Evolutionary conservation across 2,797 vertebrate genomes (phyloP).

Genomic region (Amblyopsis hoosieri): DNA sequence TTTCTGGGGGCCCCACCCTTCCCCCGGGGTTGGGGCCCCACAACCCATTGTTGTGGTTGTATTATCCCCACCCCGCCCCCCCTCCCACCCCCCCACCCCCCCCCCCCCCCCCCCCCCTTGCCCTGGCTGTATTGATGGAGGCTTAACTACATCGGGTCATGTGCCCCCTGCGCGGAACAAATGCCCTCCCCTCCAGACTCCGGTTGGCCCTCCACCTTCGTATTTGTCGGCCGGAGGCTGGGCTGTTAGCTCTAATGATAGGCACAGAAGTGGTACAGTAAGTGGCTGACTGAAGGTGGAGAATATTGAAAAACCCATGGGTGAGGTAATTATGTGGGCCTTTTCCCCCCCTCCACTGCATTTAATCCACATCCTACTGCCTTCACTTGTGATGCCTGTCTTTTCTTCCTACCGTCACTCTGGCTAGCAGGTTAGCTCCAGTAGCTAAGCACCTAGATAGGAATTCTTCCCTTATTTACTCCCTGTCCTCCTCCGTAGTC

Average conservation of each 20-base stretch:
- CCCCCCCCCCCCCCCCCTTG: constrained; percentile 35
- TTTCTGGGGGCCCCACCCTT: too few relatives aligned
- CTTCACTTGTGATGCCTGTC: constrained; percentile 1
- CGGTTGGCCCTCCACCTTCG: constrained; percentile 19
- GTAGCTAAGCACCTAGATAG: background rate
- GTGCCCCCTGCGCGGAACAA: constrained; percentile 30
- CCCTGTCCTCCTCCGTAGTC: constrained; percentile 46
- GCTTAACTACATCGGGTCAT: constrained; percentile 49
- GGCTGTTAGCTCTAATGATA: constrained; percentile 53
- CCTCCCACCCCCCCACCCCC: constrained; percentile 18
- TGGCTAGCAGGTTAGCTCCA: background rate
- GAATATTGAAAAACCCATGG: constrained; percentile 23
- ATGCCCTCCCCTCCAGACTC: constrained; percentile 30
- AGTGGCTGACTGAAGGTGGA: background rate
- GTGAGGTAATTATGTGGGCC: constrained; percentile 16
- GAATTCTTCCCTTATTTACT: background rate
- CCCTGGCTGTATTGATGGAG: constrained; percentile 43
- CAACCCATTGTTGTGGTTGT: too few relatives aligned
- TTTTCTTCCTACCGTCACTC: constrained; percentile 21
- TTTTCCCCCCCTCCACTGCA: constrained; percentile 15
- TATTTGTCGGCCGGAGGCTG: constrained; percentile 25
- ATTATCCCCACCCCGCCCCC: too few relatives aligned
- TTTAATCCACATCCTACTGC: background rate
- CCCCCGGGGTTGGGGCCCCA: too few relatives aligned
- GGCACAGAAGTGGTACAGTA: constrained; percentile 21